A percentile compares a stretch with the other conserved stretches of the same genome.
Conservation (phyloP, 2,113 vertebrate genomes). For the Cheirogaleus medius region DNA sequence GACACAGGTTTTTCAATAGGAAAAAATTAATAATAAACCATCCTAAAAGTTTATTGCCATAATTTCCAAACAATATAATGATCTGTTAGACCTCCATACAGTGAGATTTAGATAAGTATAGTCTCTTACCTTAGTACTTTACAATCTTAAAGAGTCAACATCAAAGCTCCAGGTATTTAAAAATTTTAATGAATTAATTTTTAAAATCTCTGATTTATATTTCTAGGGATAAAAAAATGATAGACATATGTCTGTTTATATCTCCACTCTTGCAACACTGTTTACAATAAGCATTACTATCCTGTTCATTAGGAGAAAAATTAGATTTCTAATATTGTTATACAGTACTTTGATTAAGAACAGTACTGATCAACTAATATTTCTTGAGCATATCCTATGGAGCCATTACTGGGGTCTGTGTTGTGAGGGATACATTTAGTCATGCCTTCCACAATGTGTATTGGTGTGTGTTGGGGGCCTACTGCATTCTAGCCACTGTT, state of each 20-base stretch:
- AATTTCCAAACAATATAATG: slow-evolving; percentile 54
- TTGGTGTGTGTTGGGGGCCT: background rate
- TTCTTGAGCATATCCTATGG: background rate
- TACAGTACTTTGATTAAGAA: background rate
- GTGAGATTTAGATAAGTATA: slow-evolving; percentile 45
- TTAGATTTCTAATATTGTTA: slow-evolving; percentile 41
- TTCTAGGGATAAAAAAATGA: slow-evolving; percentile 24
- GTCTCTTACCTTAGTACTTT: slow-evolving; percentile 45
- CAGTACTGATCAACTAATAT: background rate
- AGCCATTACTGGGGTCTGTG: background rate
- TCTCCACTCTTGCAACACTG: background rate
- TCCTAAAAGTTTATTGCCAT: slow-evolving; percentile 33
- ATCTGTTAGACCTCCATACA: background rate
- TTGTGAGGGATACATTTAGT: background rate
- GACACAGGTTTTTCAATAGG: background rate
- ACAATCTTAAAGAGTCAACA: slow-evolving; percentile 26
- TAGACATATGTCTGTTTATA: slow-evolving; percentile 14
- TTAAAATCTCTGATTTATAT: slow-evolving; percentile 33
- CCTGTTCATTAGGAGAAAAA: background rate
- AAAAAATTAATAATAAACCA: slow-evolving; percentile 38
- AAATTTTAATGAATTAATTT: slow-evolving; percentile 30
- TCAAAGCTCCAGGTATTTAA: slow-evolving; percentile 36
- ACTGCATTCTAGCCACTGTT: background rate
- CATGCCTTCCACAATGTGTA: background rate
- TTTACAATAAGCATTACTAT: background rate